These are phyloP conservation scores for Epistrophe eligans DNA, from an alignment of 2,888 invertebrate species.

Conservation along the genomic window DNA sequence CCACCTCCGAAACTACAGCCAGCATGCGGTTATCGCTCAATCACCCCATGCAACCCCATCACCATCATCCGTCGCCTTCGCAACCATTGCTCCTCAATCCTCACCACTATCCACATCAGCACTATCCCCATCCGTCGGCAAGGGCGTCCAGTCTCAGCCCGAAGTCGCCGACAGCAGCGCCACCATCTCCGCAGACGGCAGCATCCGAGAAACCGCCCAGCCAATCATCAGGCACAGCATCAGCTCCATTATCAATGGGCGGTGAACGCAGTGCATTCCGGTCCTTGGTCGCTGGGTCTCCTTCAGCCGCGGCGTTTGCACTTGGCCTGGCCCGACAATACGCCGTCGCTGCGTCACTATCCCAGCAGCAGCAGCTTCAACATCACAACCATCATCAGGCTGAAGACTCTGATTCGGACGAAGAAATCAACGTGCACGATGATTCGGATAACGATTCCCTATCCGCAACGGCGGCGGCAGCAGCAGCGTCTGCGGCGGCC, in stretches of 20 bases:
- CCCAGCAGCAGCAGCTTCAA: constrained; percentile 81
- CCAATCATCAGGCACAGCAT: constrained; percentile 80
- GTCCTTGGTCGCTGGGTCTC: constrained; percentile 88
- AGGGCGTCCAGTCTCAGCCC: constrained; percentile 68
- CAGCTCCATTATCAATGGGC: constrained; percentile 88
- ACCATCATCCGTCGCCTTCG: constrained; percentile 81
- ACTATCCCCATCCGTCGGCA: constrained; percentile 69
- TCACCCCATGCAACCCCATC: constrained; percentile 79
- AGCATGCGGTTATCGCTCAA: constrained; percentile 78
- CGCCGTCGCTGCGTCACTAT: constrained; percentile 82
- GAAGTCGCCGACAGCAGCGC: constrained; percentile 82
- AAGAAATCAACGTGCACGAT: constrained; percentile 93
- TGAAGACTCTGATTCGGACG: constrained; percentile 84
- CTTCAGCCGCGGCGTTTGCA: constrained; percentile 86
- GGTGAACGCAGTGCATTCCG: constrained; percentile 96
- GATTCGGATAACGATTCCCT: constrained; percentile 85
- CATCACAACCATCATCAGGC: constrained; percentile 65
- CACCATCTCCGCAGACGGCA: constrained; percentile 55
- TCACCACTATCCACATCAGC: constrained; percentile 72
- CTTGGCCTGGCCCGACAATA: constrained; percentile 82
- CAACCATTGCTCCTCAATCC: constrained; percentile 66
- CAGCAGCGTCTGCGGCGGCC: constrained; percentile 74
- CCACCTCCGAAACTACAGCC: constrained; percentile 71
- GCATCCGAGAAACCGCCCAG: constrained; percentile 77
- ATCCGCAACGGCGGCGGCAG: constrained; percentile 63